Base-by-base conservation (phyloP, 1,140 invertebrate species). In the Sminthurides bifidus region DNA sequence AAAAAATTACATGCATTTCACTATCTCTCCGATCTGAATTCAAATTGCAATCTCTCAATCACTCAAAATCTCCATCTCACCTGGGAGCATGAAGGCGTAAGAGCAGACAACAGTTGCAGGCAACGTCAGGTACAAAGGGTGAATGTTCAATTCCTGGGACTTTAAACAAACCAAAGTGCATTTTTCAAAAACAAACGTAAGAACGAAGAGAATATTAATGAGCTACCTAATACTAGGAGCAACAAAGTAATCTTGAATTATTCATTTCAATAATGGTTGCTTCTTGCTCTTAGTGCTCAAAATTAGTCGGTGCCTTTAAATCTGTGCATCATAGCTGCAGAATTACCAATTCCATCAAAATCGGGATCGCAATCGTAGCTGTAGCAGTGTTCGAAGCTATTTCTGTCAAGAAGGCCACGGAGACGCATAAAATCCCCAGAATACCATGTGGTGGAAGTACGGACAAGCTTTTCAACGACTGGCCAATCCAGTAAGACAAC, bases 51-150 rank as follows among this genome's bases (percentile, higher is more conserved):
- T 37, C 17, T 37, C 33, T 37, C 17, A 37, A 17, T 37, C 17
- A 37, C 17, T 37, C 12, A 37, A 53, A 6, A 53, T 10, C 8
- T 46, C 23, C 29, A 4, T 19, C n/a, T n/a, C 44, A 45, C 29
- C 75, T 2, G 90, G 90, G 66, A 86, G 68, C 73, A 84, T 81
- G 67, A 80, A 81, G 15, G 78, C 76, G 63, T 75, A 91, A 10
- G 86, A 90, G 68, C 84, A 87, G 10, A 78, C 80, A 41, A 84
- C 69, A 0, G 87, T 79, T 0, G 86, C 81, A 0, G 92, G 90
- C 55, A 94, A 71, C 78, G 93, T 89, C 66, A 92, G 74, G 69
- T 85, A 89, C 49, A 93, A 68, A 0, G 92, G 91, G 76, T 94
- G 84, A 41, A 83, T 75, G 62, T 77, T 67, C 62, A 84, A 75